Evolutionary conservation across 2,888 invertebrate species (phyloP), one percentile per base, ranked within the genome.

Genomic region (Yponomeuta malinellus): DNA sequence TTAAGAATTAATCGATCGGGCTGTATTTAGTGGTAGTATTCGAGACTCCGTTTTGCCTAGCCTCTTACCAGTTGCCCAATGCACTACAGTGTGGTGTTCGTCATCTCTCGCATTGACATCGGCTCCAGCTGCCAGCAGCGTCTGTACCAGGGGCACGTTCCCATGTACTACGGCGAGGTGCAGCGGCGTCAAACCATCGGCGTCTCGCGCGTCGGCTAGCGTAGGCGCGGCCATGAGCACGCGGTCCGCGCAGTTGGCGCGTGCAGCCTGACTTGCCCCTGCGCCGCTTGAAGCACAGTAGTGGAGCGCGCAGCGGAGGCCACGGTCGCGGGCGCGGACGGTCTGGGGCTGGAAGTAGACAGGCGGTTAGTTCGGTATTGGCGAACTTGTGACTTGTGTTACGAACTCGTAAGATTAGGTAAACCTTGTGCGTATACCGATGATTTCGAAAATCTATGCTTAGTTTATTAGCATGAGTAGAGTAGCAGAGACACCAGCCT

Each of bases 111-210:
- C 96, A 85, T 96, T 96, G 75, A 98, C 95, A 81, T 98, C 96
- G 10, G 98, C 98, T 64, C 97, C 97, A 77, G 96, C 96, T 65
- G 97, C 96, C 71, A 98, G 92, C 72, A 99, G 93, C 73, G 97
- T 96, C 78, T 96, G 96, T 74, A 98, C 96, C 76, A 97, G 93
- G 29, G 96, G 95, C 79, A 96, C 95, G 85, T 97, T 97, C 70
- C 98, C 98, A 75, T 97, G 97, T 81, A 98, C 98, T 74, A 98
- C 98, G 43, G 99, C 98, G 79, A 99, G 94, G 89, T 99, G 98
- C 71, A 99, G 94, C 10, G 99, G 96, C 10, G 99, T 98, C 83
- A 98, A 97, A 73, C 99, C 99, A 87, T 99, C 98, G 77, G 97
- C 96, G 85, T 98, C 98, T 66, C 95, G 94, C 63, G 95, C 95